A percentile compares a stretch with the other conserved stretches of the same genome.
Evolutionary conservation across 2,113 vertebrate species (phyloP).

Genomic region (Coturnix japonica): DNA sequence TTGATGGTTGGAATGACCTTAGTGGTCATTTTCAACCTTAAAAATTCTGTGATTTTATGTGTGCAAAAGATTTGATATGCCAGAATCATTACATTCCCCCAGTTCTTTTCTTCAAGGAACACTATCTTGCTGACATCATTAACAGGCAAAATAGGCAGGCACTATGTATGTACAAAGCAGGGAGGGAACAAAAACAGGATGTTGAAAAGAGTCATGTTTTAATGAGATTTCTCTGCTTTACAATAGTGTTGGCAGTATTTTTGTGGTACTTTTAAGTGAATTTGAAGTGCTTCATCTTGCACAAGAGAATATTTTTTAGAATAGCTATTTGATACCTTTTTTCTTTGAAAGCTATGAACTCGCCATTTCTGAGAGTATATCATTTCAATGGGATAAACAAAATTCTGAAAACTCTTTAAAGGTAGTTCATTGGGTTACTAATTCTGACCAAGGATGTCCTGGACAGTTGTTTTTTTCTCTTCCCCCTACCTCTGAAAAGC

Average conservation of each 20-base stretch:
- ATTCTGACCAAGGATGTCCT: background rate
- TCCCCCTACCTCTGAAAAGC: background rate
- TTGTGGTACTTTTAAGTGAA: background rate
- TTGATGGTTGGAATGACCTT: no score
- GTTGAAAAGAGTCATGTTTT: background rate
- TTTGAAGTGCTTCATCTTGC: background rate
- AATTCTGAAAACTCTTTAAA: background rate
- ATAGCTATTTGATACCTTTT: background rate
- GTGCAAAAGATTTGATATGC: background rate
- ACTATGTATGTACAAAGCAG: fast-evolving
- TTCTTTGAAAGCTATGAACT: background rate
- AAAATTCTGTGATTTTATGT: background rate
- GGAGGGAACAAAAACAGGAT: background rate
- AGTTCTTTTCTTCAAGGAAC: fast-evolving
- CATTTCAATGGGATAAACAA: background rate
- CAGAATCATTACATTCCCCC: background rate
- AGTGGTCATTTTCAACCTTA: no score
- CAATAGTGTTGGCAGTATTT: background rate
- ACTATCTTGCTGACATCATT: background rate
- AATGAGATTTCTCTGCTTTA: background rate
- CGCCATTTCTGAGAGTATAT: background rate
- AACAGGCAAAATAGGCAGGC: conserved; percentile 1
- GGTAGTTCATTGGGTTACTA: background rate
- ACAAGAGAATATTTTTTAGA: background rate
- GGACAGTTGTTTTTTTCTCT: background rate